Evolutionary conservation across 2,113 vertebrate species (phyloP).

Genomic region (Mionectes macconnelli): DNA sequence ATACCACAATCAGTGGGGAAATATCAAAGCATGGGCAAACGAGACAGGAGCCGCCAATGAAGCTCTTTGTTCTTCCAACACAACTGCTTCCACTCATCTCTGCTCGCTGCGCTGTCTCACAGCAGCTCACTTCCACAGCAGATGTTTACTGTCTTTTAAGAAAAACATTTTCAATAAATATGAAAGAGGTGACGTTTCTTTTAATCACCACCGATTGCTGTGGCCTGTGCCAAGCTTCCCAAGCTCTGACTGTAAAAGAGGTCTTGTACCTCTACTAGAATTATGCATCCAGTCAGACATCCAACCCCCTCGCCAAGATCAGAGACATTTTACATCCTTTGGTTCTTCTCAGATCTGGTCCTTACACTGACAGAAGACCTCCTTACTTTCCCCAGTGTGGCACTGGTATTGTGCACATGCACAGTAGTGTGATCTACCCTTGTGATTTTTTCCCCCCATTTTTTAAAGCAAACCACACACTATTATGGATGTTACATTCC

Average conservation of each 20-base stretch:
- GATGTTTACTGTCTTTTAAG: constrained; percentile 48
- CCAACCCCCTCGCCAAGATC: constrained; percentile 23
- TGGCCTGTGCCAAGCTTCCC: constrained; percentile 32
- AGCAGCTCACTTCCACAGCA: not conserved
- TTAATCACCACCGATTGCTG: constrained; percentile 35
- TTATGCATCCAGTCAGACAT: constrained; percentile 50
- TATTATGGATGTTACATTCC: not conserved
- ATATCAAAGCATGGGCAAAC: constrained; percentile 56
- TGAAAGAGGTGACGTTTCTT: constrained; percentile 57
- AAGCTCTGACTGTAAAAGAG: constrained; percentile 30
- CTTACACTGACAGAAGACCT: not conserved
- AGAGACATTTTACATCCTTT: constrained; percentile 33
- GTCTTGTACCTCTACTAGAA: constrained; percentile 43
- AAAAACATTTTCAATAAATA: constrained; percentile 54
- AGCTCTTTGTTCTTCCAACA: constrained; percentile 57
- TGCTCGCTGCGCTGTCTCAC: not conserved
- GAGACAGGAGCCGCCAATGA: constrained; percentile 8
- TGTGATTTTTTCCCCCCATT: not conserved
- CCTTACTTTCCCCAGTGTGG: not conserved
- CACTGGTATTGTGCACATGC: constrained; percentile 24
- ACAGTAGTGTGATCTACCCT: constrained; percentile 4
- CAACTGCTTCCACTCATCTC: constrained; percentile 3
- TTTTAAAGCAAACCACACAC: constrained; percentile 13
- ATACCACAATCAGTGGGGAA: constrained; percentile 45
- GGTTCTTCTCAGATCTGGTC: constrained; percentile 41